phyloP scores from a whole-genome alignment of 1,140 invertebrate species.

The Ericerus pela region DNA sequence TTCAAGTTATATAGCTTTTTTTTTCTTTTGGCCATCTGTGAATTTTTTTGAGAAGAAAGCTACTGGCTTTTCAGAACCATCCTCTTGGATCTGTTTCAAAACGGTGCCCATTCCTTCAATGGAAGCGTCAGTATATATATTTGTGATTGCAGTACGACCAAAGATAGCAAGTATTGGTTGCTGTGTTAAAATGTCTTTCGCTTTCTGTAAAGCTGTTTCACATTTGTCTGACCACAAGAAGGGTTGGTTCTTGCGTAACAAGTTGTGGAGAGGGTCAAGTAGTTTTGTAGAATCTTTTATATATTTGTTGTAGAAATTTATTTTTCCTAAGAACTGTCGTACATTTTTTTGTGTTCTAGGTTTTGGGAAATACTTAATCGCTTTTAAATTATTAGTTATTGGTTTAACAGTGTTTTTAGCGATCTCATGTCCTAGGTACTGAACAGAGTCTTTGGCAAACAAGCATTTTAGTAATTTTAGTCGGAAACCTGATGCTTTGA shows the following conservation, averaged over 20 bases:
- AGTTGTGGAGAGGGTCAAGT: too few species aligned
- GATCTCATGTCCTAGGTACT: constrained; percentile 28
- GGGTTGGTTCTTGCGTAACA: too few species aligned
- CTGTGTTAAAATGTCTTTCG: too few species aligned
- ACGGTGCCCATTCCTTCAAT: too few species aligned
- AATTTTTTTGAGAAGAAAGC: constrained; percentile 29
- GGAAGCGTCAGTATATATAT: constrained; percentile 29
- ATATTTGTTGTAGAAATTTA: constrained; percentile 19
- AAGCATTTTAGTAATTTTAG: too few species aligned
- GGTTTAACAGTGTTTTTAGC: constrained; percentile 26
- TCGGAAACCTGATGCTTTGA: too few species aligned
- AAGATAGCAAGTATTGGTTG: too few species aligned
- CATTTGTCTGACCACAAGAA: too few species aligned
- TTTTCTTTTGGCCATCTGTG: constrained; percentile 25
- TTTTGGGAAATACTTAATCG: constrained; percentile 27
- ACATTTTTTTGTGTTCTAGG: constrained; percentile 21
- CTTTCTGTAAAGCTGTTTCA: too few species aligned
- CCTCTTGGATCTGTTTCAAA: constrained; percentile 26
- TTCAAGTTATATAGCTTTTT: constrained; percentile 29
- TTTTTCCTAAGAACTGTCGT: constrained; percentile 28
- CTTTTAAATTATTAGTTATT: constrained; percentile 26
- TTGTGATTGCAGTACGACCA: constrained; percentile 25
- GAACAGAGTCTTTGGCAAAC: constrained; percentile 26
- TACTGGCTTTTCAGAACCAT: constrained; percentile 23
- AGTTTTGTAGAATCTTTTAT: constrained; percentile 26